Evolutionary conservation across 2,797 vertebrate genomes (phyloP).

Genomic region (Philypnodon macrostomus): DNA sequence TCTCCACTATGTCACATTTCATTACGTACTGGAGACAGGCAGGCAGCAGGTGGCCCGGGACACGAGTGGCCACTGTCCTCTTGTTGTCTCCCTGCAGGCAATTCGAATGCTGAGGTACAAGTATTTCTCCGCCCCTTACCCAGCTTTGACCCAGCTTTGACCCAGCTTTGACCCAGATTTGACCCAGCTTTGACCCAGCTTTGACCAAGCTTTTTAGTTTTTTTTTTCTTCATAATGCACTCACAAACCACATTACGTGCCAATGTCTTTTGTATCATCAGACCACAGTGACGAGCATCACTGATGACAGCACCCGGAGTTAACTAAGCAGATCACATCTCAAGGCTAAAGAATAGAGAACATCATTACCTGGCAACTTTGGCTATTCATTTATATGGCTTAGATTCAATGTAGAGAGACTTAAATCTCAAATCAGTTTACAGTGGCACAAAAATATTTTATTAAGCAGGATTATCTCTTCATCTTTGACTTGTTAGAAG

Average conservation of each 20-base stretch:
- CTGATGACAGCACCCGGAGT: constrained; percentile 25
- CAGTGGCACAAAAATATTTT: no score
- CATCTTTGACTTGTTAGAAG: no score
- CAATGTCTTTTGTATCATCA: constrained; percentile 33
- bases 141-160: constrained; percentile 35
- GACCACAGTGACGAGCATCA: constrained; percentile 30
- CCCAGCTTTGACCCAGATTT: constrained; percentile 29
- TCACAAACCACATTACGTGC: constrained; percentile 40
- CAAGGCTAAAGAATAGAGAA: constrained; percentile 5
- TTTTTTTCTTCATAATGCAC: constrained; percentile 51
- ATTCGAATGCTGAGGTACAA: constrained; percentile 38
- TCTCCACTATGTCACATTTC: constrained; percentile 72
- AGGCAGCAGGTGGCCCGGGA: constrained; percentile 71
- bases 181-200: constrained; percentile 34
- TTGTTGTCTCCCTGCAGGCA: constrained; percentile 37
- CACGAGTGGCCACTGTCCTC: constrained; percentile 52
- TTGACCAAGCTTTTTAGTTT: neutral
- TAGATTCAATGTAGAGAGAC: no score
- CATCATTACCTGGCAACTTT: constrained; percentile 3
- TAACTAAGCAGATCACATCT: constrained; percentile 13
- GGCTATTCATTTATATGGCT: constrained; percentile 6
- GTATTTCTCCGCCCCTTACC: constrained; percentile 33
- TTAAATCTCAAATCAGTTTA: no score
- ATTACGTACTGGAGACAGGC: constrained; percentile 59
- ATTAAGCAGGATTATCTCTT: no score